phyloP scores from a whole-genome alignment of 2,797 vertebrate species.

The Ptychobarbus kaznakovi region DNA sequence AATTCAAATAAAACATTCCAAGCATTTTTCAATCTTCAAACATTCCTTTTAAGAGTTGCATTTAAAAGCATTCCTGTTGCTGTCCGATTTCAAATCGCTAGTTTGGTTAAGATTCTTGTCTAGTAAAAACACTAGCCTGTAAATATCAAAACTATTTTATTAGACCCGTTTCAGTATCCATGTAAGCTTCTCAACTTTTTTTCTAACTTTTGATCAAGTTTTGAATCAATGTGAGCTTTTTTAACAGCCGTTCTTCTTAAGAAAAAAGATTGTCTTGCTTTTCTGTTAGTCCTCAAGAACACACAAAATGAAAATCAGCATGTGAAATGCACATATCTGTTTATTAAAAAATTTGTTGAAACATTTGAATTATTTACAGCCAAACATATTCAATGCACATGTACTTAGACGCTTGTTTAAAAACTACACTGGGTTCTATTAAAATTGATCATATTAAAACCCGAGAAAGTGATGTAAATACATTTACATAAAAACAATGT shows the following conservation, averaged over 20 bases:
- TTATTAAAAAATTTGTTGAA: conserved; percentile 35
- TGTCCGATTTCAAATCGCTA: background rate
- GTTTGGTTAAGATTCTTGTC: background rate
- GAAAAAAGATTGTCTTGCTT: background rate
- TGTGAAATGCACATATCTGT: conserved; percentile 25
- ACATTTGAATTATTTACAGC: conserved; percentile 13
- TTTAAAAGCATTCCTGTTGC: background rate
- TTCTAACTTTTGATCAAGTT: background rate
- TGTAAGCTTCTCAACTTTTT: background rate
- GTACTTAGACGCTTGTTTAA: background rate
- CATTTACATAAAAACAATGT: background rate
- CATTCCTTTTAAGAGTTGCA: background rate
- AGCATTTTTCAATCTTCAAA: background rate
- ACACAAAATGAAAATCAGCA: background rate
- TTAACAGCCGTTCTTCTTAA: background rate
- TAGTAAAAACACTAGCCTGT: background rate
- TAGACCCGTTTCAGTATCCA: background rate
- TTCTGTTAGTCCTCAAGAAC: background rate
- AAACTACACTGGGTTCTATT: background rate
- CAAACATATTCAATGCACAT: background rate
- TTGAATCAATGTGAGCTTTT: background rate
- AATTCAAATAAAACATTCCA: background rate
- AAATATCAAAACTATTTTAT: background rate
- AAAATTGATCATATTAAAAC: background rate
- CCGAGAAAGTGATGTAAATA: background rate